A percentile compares a stretch with the other conserved stretches of the same genome.
phyloP scores from a whole-genome alignment of 2,113 vertebrate genomes.

The Vombatus ursinus region DNA sequence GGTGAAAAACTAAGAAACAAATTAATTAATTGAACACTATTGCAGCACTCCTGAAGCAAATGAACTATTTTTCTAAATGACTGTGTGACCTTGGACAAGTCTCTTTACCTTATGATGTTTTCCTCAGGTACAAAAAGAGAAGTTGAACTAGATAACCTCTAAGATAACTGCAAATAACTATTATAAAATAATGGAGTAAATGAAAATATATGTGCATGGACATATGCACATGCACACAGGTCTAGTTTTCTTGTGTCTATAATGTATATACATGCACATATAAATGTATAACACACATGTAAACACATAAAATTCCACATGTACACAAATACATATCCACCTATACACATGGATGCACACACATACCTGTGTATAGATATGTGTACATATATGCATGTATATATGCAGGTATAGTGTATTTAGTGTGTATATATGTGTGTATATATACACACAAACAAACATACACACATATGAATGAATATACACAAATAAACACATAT shows the following conservation, averaged over 20 bases:
- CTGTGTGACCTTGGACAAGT: not conserved
- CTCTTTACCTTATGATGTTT: not conserved
- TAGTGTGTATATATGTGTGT: not conserved
- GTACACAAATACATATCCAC: not conserved
- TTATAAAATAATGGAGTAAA: not conserved
- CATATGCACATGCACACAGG: not conserved
- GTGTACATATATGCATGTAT: not conserved
- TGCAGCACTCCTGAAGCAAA: not conserved
- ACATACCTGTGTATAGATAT: not conserved
- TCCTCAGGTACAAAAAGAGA: not conserved
- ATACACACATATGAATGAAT: not conserved
- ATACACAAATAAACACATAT: not conserved
- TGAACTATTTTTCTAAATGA: not conserved
- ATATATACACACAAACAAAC: too few species aligned
- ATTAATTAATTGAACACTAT: not conserved
- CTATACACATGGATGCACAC: too few species aligned
- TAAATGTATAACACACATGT: not conserved
- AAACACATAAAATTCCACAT: not conserved
- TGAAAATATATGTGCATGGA: not conserved
- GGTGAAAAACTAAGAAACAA: not conserved
- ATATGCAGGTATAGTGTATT: not conserved
- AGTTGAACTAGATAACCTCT: not conserved
- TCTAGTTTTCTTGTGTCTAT: not conserved
- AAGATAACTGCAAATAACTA: not conserved
- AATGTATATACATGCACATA: not conserved